Conservation (phyloP, 2,888 invertebrate species). For the Caenorhabditis doughertyi region DNA sequence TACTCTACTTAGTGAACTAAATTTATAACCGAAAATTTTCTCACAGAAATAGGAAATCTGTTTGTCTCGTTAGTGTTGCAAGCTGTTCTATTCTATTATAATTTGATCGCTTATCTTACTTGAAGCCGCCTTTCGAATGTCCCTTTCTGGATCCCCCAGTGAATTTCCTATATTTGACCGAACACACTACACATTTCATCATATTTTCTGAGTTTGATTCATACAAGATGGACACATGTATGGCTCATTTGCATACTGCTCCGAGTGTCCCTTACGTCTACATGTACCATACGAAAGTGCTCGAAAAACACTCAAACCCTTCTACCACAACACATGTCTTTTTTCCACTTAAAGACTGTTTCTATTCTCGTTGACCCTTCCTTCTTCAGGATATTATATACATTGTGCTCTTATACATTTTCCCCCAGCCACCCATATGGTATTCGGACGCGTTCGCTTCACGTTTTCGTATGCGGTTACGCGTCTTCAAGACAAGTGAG, state of each 20-base stretch:
- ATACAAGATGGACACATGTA: constrained; percentile 45
- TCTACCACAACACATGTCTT: constrained; percentile 56
- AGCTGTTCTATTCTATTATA: constrained; percentile 61
- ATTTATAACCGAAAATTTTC: background rate
- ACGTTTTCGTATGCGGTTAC: constrained; percentile 30
- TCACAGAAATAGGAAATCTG: constrained; percentile 10
- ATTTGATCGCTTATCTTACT: constrained; percentile 58
- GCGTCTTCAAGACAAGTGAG: constrained; percentile 45
- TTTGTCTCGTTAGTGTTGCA: constrained; percentile 52
- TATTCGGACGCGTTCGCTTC: constrained; percentile 48
- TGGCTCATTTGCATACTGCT: constrained; percentile 45
- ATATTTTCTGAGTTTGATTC: constrained; percentile 53
- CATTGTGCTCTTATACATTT: constrained; percentile 4
- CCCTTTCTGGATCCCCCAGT: constrained; percentile 28
- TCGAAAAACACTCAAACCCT: constrained; percentile 47
- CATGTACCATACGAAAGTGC: constrained; percentile 51
- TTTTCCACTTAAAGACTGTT: constrained; percentile 52
- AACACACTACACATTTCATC: constrained; percentile 78
- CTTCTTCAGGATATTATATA: constrained; percentile 29
- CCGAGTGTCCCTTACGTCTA: constrained; percentile 14
- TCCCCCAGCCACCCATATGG: constrained; percentile 30
- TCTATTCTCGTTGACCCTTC: constrained; percentile 27
- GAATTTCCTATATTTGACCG: constrained; percentile 22
- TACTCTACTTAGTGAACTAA: background rate
- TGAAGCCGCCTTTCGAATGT: constrained; percentile 4